Percentiles rank a stretch among this genome's conserved stretches.
These are phyloP conservation scores for Rhegmatorhina hoffmannsi DNA, from an alignment of 2,113 vertebrate genomes.

Conservation along the genomic window DNA sequence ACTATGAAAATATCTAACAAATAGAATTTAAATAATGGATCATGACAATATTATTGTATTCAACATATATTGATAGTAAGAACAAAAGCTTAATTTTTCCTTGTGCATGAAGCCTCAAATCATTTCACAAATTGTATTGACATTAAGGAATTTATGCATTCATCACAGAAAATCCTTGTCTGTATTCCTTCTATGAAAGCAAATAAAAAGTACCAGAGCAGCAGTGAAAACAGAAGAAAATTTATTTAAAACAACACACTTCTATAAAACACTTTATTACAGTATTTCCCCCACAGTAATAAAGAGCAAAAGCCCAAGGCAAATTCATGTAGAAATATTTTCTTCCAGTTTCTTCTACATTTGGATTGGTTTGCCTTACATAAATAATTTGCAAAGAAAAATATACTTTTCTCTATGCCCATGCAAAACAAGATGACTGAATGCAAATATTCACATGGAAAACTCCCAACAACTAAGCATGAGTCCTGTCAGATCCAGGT, in stretches of 20 bases:
- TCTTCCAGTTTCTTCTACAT: not conserved
- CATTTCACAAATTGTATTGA: not conserved
- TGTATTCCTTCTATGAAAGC: not conserved
- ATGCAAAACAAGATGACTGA: not conserved
- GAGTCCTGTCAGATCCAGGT: not conserved
- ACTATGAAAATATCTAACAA: not conserved
- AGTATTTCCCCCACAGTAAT: not conserved
- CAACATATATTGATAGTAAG: not conserved
- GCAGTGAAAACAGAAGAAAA: not conserved
- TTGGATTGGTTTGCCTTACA: not conserved
- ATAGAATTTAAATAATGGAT: not conserved
- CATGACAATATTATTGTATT: not conserved
- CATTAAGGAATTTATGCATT: not conserved
- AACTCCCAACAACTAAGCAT: not conserved
- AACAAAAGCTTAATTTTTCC: not conserved
- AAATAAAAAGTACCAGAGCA: not conserved
- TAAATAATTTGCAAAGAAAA: constrained; percentile 19
- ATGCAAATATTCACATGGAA: not conserved
- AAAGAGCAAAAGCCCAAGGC: not conserved
- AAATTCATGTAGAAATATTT: not conserved
- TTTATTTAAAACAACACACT: not conserved
- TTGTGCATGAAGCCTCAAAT: not conserved
- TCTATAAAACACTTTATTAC: not conserved
- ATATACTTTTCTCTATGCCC: not conserved
- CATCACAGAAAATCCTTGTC: not conserved